These are phyloP conservation scores for Tubiluchus corallicola DNA, from an alignment of 2,888 invertebrate species.

Conservation along the genomic window DNA sequence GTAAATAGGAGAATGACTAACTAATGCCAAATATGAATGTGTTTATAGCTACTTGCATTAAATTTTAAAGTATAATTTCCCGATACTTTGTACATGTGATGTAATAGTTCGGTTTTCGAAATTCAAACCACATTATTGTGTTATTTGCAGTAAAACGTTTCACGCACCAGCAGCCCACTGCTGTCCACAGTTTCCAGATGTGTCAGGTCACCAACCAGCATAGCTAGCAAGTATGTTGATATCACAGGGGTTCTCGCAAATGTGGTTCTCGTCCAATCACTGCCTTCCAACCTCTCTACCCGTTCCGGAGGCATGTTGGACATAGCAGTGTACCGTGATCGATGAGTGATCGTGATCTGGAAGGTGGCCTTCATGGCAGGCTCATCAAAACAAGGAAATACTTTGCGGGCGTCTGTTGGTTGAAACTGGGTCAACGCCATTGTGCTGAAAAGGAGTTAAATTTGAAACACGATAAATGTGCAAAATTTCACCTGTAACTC, in stretches of 20 bases:
- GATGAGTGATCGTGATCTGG: not conserved
- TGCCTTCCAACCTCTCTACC: not conserved
- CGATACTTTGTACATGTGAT: too few species aligned
- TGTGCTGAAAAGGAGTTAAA: not conserved
- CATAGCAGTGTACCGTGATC: not conserved
- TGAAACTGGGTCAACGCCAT: not conserved
- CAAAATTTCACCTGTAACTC: too few species aligned
- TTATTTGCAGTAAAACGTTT: too few species aligned
- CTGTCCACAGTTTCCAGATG: not conserved
- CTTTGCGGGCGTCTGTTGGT: not conserved
- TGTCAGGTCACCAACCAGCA: not conserved
- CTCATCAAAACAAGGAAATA: slow-evolving; percentile 3
- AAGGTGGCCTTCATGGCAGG: not conserved
- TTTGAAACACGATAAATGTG: too few species aligned
- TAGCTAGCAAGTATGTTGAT: not conserved
- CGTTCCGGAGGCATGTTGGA: not conserved
- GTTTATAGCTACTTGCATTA: too few species aligned
- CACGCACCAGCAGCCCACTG: not conserved
- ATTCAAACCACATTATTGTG: too few species aligned
- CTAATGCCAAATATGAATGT: too few species aligned
- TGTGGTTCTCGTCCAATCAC: not conserved
- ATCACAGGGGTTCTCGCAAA: not conserved
- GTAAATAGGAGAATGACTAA: too few species aligned
- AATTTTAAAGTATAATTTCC: too few species aligned
- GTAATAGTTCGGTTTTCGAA: too few species aligned